Evolutionary conservation across 2,888 invertebrate species (phyloP), one percentile per base, ranked within the genome.

Genomic region (Ptilodon capucinus): DNA sequence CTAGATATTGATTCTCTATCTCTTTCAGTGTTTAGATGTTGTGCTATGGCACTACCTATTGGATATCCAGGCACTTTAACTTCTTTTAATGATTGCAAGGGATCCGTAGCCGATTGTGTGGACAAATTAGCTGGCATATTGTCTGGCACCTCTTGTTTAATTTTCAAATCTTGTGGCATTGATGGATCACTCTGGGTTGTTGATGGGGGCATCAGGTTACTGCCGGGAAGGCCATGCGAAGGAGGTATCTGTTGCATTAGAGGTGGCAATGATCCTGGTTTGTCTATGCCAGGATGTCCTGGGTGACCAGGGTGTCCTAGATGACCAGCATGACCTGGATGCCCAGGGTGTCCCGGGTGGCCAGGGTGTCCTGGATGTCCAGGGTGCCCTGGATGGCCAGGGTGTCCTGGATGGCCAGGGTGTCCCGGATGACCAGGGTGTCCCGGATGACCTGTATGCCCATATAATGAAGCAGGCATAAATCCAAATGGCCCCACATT

Each of bases 11-110:
- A 87, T 64, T 91, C 89, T 61, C 90, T 80, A 47, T 91, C 91
- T 60, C 92, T 86, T 65, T 91, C 91, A 34, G 87, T 89, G 61
- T 76, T 88, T 57, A 89, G 75, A 73, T 91, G 88, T 63, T 89
- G 89, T 45, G 89, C 86, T 68, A 90, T 89, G 19, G 90, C 83
- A 79, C 88, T 89, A 54, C 92, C 92, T 38, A 93, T 91, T 49
- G 94, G 93, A 72, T 93, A 94, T 28, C 95, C 95, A 32, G 95
- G 95, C 7, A 95, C 95, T 91, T 95, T 95, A 0, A 96, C 95
- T 78, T 95, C 95, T 74, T 95, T 95, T 7, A 96, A 84, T 60
- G 95, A 95, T 71, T 96, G 95, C 56, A 96, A 76, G 2, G 96
- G 96, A 87, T 96, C 95, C 19, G 92, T 81, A 44, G 89, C 86